Base-by-base conservation (phyloP, 2,797 vertebrate genomes). In the Falco columbarius region DNA sequence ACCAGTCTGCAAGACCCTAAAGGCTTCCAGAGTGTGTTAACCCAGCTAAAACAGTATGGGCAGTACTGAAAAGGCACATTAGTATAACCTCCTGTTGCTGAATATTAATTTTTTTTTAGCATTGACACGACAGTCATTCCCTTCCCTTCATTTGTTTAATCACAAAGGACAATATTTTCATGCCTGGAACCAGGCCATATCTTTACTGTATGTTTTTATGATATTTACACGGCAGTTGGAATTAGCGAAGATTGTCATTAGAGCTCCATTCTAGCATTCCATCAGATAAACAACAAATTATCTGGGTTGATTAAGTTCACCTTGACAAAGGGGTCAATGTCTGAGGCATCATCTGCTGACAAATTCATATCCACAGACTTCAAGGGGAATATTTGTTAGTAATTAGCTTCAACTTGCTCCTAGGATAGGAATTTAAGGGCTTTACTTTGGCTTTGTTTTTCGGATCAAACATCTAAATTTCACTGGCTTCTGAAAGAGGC, bases 201-300 rank as follows among this genome's bases (percentile, higher is more conserved):
- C 90, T 96, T 84, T 76, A 77, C 63, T 76, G 23, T 65, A 88
- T 76, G 32, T 67, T 94, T 94, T 92, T 93, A 93, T 85, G 74
- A 85, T 95, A 94, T 92, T 96, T 96, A 91, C 84, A 76, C 6
- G 24, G 84, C 55, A 91, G 44, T 76, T 93, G 49, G 63, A 96
- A 91, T 95, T 94, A 87, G n/a, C 76, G 21, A 84, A 87, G 63
- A 71, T 42, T 79, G 83, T 68, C 71, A 90, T 94, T 93, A 85
- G 29, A 91, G 54, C 21, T 92, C 38, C 24, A 81, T 93, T 95
- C 44, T 49, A 89, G 65, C 84, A 94, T 93, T 95, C 68, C 68
- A 93, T 71, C 67, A 82, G 90, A 92, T 91, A 92, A 94, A 96
- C 67, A 95, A 89, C 63, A 93, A 87, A 77, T 93, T 90, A 97